Evolutionary conservation across 2,888 invertebrate genomes (phyloP), one percentile per base, ranked within the genome.

Genomic region (Rotaria macrura): DNA sequence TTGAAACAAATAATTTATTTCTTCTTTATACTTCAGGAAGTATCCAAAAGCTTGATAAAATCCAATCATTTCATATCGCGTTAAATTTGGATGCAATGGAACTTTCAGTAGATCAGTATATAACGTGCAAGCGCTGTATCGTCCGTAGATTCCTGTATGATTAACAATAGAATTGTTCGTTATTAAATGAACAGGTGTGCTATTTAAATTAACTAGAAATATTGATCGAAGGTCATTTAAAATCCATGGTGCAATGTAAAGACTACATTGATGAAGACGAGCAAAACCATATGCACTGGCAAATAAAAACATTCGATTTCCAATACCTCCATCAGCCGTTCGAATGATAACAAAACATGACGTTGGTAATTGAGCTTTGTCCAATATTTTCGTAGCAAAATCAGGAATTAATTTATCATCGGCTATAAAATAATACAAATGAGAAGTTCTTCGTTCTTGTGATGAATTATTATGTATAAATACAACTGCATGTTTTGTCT

Each of bases 281-380:
- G 74, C 74, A 17, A 74, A 12, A 74, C 74, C 74, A 43, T 74
- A 74, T 12, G 74, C 74, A 74, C 74, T 74, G 12, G 74, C 74
- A 43, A 74, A 74, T 74, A 74, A 43, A 74, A 74, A 74, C 74
- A 74, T 74, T 74, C 74, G 74, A 74, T 74, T 74, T 23, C 74
- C 74, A 23, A 74, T 10, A 23, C 25, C 74, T 25, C 74, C 74
- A 43, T 74, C 65, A 34, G 65, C 34, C 38, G 65, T 65, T 17
- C 65, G 65, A 65, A 65, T 65, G 1, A 65, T 20, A 65, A 65
- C 34, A 14, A 65, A 34, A 65, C 65, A 65, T 34, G 65, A 17
- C 34, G 34, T 7, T 34, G 65, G 65, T 20, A 34, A 17, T 65
- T 65, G 65, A 65, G 34, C 34, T 34, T 65, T 65, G 20, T 34